Conservation (phyloP, 2,113 vertebrate genomes). For the Colius striatus region DNA sequence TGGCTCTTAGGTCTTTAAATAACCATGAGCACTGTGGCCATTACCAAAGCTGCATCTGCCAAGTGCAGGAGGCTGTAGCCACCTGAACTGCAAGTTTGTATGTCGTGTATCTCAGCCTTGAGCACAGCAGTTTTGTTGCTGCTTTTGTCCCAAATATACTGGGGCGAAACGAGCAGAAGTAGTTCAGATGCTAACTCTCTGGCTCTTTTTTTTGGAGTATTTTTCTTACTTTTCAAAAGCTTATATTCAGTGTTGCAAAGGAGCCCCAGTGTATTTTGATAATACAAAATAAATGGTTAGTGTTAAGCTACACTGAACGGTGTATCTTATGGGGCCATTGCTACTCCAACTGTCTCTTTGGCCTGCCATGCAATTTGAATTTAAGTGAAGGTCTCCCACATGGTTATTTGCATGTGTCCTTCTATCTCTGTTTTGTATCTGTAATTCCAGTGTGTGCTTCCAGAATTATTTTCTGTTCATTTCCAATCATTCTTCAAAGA, state of each 20-base stretch:
- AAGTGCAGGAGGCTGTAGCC: not conserved
- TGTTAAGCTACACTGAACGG: not conserved
- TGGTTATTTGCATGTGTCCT: constrained; percentile 23
- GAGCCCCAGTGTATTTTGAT: not conserved
- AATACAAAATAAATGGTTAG: not conserved
- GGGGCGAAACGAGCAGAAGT: not conserved
- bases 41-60: not conserved
- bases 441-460: constrained; percentile 19
- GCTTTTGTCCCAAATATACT: not conserved
- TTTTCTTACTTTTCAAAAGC: not conserved
- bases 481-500: constrained; percentile 64
- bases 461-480: constrained; percentile 47
- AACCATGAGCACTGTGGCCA: not conserved
- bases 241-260: not conserved
- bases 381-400: not conserved
- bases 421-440: constrained; percentile 54
- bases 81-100: rapidly evolving
- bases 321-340: not conserved
- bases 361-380: not conserved
- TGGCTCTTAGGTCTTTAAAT: not conserved
- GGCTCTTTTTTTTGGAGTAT: not conserved
- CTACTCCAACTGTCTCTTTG: not conserved
- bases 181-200: not conserved
- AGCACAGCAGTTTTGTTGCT: not conserved
- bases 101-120: not conserved